Evolutionary conservation across 2,113 vertebrate genomes (phyloP).

Genomic region (Gadus chalcogrammus): DNA sequence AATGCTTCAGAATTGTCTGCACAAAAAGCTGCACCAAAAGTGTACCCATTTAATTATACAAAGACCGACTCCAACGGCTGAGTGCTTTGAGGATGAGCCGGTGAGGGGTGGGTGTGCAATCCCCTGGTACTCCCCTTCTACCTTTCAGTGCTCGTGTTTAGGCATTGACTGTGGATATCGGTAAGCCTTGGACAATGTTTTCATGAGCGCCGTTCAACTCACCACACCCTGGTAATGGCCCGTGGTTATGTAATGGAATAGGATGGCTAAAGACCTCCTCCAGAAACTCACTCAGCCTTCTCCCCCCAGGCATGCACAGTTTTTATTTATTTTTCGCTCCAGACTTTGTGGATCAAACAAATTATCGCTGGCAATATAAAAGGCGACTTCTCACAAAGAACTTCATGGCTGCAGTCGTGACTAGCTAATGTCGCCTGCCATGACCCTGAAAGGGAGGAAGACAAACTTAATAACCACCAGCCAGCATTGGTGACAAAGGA

Average conservation of each 20-base stretch:
- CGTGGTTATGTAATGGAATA: conserved; percentile 61
- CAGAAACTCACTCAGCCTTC: conserved; percentile 59
- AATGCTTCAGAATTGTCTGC: no score
- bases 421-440: conserved; percentile 15
- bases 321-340: conserved; percentile 42
- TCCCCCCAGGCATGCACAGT: conserved; percentile 49
- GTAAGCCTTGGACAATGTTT: conserved; percentile 46
- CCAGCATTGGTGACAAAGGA: no score
- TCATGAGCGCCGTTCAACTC: conserved; percentile 42
- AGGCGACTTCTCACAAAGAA: conserved; percentile 33
- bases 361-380: conserved; percentile 57
- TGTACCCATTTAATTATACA: no score
- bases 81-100: no score
- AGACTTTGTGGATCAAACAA: conserved; percentile 53
- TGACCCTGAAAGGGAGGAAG: conserved; percentile 13
- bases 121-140: no score
- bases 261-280: conserved; percentile 54
- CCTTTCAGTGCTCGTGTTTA: not conserved
- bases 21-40: no score
- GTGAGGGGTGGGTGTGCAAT: no score
- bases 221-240: conserved; percentile 61
- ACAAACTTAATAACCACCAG: conserved; percentile 6
- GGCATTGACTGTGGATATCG: conserved; percentile 3
- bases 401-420: conserved; percentile 10
- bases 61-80: no score